Evolutionary conservation across 2,113 vertebrate genomes (phyloP).

Genomic region (Phocoena sinus): DNA sequence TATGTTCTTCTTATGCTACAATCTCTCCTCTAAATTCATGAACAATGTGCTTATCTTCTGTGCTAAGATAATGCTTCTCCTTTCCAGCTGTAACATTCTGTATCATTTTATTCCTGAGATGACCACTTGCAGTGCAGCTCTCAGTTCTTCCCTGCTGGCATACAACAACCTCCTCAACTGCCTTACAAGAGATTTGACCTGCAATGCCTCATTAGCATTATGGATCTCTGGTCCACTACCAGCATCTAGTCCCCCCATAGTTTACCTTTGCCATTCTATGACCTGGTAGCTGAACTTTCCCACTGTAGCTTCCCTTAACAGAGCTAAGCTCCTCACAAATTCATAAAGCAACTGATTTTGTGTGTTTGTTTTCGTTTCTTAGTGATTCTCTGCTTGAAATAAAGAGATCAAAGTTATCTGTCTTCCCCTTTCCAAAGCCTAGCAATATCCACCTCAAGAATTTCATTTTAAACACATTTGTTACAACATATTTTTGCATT

Average conservation of each 20-base stretch:
- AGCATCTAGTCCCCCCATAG: background rate
- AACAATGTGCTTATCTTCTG: background rate
- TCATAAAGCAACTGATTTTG: background rate
- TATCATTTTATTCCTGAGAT: background rate
- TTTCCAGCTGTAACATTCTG: background rate
- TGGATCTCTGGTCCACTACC: background rate
- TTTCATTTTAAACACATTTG: background rate
- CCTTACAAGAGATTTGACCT: background rate
- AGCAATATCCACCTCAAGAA: slow-evolving; percentile 1
- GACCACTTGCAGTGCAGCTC: background rate
- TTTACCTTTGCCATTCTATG: background rate
- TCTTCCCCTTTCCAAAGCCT: background rate
- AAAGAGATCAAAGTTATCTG: background rate
- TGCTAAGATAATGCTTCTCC: background rate
- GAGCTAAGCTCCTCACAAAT: background rate
- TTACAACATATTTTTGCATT: background rate
- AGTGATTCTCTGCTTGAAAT: background rate
- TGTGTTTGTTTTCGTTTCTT: slow-evolving; percentile 17
- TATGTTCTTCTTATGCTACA: background rate
- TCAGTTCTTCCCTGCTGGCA: background rate
- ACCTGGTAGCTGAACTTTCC: background rate
- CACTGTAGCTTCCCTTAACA: background rate
- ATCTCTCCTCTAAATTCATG: background rate
- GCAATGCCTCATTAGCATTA: background rate
- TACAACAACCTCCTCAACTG: background rate